These are phyloP conservation scores for Idaea biselata DNA, from an alignment of 2,888 invertebrate species.

Conservation along the genomic window DNA sequence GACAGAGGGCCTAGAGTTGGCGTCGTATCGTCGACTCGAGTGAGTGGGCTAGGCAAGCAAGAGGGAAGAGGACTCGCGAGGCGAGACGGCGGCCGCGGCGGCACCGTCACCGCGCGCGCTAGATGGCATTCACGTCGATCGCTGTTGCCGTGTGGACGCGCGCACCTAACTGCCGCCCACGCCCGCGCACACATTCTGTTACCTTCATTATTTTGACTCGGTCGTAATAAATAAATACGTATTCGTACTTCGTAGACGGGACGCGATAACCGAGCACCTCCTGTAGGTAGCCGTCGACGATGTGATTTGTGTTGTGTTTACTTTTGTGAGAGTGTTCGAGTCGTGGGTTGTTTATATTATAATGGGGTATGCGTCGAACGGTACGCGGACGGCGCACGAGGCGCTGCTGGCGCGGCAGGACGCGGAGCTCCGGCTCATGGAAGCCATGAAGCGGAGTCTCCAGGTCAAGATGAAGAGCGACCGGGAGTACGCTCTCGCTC, in stretches of 20 bases:
- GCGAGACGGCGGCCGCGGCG: constrained; percentile 39
- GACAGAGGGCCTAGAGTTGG: constrained; percentile 14
- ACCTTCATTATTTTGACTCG: constrained; percentile 19
- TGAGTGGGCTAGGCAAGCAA: constrained; percentile 20
- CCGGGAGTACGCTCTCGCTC: constrained; percentile 92
- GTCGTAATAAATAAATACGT: constrained; percentile 15
- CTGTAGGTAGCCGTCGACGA: constrained; percentile 67
- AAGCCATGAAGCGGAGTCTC: constrained; percentile 93
- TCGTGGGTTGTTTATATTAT: constrained; percentile 50
- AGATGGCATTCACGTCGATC: constrained; percentile 69
- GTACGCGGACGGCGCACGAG: constrained; percentile 94
- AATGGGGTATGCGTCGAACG: constrained; percentile 93
- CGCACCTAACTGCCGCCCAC: constrained; percentile 21
- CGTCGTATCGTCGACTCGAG: constrained; percentile 8
- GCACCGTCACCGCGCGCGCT: constrained; percentile 30
- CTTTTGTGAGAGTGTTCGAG: constrained; percentile 50
- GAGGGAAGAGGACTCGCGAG: constrained; percentile 10
- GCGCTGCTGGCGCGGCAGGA: constrained; percentile 94
- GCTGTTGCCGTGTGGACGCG: constrained; percentile 58
- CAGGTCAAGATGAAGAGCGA: constrained; percentile 94
- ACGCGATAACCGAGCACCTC: constrained; percentile 41
- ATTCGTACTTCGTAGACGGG: constrained; percentile 35
- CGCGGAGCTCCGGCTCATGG: constrained; percentile 94
- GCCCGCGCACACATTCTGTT: constrained; percentile 10
- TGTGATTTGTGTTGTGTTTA: constrained; percentile 75